Base-by-base conservation (phyloP, 1,140 invertebrate genomes). In the Plutomurus gul region DNA sequence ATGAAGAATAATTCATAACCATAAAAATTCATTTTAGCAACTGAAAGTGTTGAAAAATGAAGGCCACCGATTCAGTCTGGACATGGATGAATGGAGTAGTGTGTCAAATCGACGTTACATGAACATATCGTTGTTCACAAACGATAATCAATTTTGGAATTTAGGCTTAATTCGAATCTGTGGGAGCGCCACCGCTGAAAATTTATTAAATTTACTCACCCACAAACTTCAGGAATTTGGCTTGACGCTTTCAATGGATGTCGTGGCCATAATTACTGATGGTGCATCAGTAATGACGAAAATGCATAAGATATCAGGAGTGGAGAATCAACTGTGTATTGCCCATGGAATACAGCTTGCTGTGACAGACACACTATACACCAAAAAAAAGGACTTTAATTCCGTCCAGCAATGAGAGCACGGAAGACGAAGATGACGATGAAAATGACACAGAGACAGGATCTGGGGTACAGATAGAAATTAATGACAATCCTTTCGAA, bases 321-420 rank as follows among this genome's bases (percentile, higher is more conserved):
- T 37, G 2, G 37, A 37, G 7, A 30, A 78, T 10, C 65, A 73
- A 22, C 40, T 78, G 1, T 78, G 77, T 33, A 10, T 78, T 20
- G 77, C 37, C 8, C 77, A 78, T 51, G 70, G 65, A 22, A 56
- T 74, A 3, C 77, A 78, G 16, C 20, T 78, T 18, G 78, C 37
- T 33, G 74, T 80, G 11, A 33, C 40, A 1, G 49, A 80, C 16
- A 18, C 40, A 22, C 40, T 80, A 10, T 80, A 80, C 30, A 47
- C 7, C 8, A 65, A 20, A 65, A 30, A 36, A 72, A 72, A n/a
- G 11, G 5, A 39, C n/a, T 72, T n/a, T 18, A 47, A 30, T 2
- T 1, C 13, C 33, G 33, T 10, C 39, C 22, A 36, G 7, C 11
- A 39, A 74, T 13, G 72, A 74, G 13, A 46, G 13, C n/a, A 5